Evolutionary conservation across 2,888 invertebrate genomes (phyloP).

Genomic region (Pogonocherus hispidulus): DNA sequence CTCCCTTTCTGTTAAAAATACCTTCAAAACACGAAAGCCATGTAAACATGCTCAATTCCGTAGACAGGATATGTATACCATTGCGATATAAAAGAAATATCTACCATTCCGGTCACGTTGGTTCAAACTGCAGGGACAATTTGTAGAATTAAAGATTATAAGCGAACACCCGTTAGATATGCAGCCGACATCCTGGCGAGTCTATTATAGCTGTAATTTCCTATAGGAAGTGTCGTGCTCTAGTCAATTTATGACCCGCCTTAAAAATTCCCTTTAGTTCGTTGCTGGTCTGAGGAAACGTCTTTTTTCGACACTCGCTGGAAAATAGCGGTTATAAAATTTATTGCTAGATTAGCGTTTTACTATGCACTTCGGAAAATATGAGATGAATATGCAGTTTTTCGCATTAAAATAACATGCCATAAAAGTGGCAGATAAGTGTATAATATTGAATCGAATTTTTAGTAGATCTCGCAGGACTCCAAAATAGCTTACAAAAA

Average conservation of each 20-base stretch:
- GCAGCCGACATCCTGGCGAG: constrained; percentile 21
- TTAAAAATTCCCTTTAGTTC: constrained; percentile 11
- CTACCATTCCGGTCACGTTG: constrained; percentile 9
- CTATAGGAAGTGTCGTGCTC: constrained; percentile 29
- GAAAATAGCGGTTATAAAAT: not conserved
- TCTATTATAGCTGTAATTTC: constrained; percentile 26
- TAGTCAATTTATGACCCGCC: constrained; percentile 16
- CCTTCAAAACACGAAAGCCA: too few species aligned
- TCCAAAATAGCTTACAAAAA: too few species aligned
- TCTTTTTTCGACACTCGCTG: not conserved
- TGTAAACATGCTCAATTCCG: too few species aligned
- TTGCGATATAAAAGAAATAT: not conserved
- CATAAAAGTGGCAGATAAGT: too few species aligned
- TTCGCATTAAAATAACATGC: too few species aligned
- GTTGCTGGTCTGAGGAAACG: not conserved
- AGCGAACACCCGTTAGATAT: constrained; percentile 25
- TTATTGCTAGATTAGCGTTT: not conserved
- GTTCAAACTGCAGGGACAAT: constrained; percentile 11
- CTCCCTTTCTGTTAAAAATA: too few species aligned
- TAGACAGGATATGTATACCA: not conserved
- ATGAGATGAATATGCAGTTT: too few species aligned
- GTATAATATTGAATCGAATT: too few species aligned
- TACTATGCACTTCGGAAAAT: not conserved
- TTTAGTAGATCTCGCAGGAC: too few species aligned
- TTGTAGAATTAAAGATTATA: constrained; percentile 24